Evolutionary conservation across 2,888 invertebrate species (phyloP).

Genomic region (Sphinx pinastri): DNA sequence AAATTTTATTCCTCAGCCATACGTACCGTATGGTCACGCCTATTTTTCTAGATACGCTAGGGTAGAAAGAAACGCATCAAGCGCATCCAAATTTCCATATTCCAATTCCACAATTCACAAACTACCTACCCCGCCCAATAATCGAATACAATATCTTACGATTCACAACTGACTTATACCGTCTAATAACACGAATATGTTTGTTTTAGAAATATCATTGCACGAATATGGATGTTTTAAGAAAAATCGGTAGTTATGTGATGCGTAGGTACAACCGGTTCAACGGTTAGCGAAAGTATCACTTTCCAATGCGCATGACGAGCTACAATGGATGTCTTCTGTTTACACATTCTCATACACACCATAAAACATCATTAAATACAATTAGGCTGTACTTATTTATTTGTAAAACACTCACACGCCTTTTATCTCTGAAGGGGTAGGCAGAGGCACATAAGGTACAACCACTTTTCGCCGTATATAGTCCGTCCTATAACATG

Average conservation of each 20-base stretch:
- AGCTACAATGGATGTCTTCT: constrained; percentile 47
- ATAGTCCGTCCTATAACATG: no score
- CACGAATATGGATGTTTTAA: background rate
- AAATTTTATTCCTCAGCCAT: no score
- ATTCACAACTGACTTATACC: background rate
- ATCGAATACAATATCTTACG: background rate
- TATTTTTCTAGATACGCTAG: no score
- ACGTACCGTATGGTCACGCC: no score
- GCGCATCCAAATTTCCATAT: no score
- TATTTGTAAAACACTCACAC: background rate
- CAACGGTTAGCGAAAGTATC: constrained; percentile 50
- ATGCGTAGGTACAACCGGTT: constrained; percentile 45
- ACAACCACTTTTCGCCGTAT: no score
- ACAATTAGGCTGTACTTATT: no score
- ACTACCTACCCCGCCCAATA: no score
- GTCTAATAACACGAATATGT: background rate
- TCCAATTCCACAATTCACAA: no score
- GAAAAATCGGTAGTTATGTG: constrained; percentile 35
- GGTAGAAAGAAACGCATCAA: no score
- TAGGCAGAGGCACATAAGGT: background rate
- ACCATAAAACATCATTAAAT: background rate
- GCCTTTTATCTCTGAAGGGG: background rate
- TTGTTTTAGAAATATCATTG: constrained; percentile 10
- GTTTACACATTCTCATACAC: constrained; percentile 50
- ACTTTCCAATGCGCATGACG: constrained; percentile 58